These are phyloP conservation scores for Disparrhopalites patrizii DNA, from an alignment of 2,888 invertebrate species.

Conservation along the genomic window DNA sequence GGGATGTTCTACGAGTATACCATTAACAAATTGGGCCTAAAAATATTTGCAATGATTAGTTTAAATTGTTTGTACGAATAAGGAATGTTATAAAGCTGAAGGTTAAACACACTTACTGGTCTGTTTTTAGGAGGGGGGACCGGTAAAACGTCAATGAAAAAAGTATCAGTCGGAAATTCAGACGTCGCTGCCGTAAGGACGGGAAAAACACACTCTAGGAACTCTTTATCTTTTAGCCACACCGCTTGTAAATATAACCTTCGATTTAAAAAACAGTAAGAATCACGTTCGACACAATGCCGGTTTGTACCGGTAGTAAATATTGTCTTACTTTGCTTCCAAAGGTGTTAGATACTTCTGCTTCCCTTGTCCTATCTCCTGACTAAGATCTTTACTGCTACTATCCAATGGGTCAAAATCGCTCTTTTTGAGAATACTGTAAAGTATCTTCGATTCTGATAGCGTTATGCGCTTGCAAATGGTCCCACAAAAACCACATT, in stretches of 20 bases:
- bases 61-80: not conserved
- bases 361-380: not conserved
- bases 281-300: not conserved
- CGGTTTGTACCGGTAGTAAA: not conserved
- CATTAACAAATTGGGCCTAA: conserved; percentile 57
- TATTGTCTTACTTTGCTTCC: conserved; percentile 40
- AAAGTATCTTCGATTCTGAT: conserved; percentile 45
- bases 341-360: conserved; percentile 45
- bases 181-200: conserved; percentile 58
- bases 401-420: not conserved
- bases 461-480: conserved; percentile 37
- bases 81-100: conserved; percentile 1
- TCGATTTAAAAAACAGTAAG: not conserved
- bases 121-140: conserved; percentile 83
- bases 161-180: conserved; percentile 69
- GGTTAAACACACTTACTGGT: conserved; percentile 58
- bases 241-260: conserved; percentile 66
- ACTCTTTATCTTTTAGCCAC: conserved; percentile 66
- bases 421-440: conserved; percentile 13
- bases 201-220: conserved; percentile 68
- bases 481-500: conserved; percentile 42
- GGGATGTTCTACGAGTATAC: conserved; percentile 70
- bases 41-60: conserved; percentile 10
- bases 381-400: not conserved
- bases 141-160: conserved; percentile 78